Base-by-base conservation (phyloP, 2,888 invertebrate genomes). In the Tanypteryx hageni region DNA sequence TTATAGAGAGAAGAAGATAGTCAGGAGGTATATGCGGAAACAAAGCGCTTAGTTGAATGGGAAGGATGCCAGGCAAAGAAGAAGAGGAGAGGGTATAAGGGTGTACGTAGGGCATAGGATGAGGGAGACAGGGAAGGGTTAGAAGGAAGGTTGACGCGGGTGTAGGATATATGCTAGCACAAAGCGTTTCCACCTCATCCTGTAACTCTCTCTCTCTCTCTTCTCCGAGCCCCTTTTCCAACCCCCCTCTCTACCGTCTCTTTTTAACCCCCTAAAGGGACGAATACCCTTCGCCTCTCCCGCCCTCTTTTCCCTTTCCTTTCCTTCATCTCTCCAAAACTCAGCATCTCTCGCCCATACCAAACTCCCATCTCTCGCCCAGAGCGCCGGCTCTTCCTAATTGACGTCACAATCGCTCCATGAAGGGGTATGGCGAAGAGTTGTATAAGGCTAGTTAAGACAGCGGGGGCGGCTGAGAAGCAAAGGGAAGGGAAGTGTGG, bases 351-450 rank as follows among this genome's bases (percentile, higher is more conserved):
- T 86, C 61, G 16, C 86, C n/a, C 56, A 18, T 14, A 16, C 85
- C 85, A 64, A 64, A 64, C 58, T 59, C 82, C 27, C 82, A 16
- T 3, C 27, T 58, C 59, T 59, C 85, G 27, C 56, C 57, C 18
- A 13, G 13, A 27, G 61, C 61, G 64, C 31, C 31, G 89, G 89
- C 44, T 89, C 89, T 56, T n/a, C 89, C 89, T 89, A 89, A 89
- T 89, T 89, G 89, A 89, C 89, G 89, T 89, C 64, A 89, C 89
- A 89, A 89, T 89, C 68, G 89, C 89, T 59, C 61, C 61, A 18
- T 31, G 61, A 31, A 86, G 61, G 61, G 86, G 27, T 59, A 22
- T 31, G n/a, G 85, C 18, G 89, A 44, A 68, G 89, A 64, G 89
- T 44, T 64, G 76, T 85, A 85, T 86, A 59, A 61, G 86, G 86